Evolutionary conservation across 2,888 invertebrate species (phyloP).

Genomic region (Dryocosmus kuriphilus): DNA sequence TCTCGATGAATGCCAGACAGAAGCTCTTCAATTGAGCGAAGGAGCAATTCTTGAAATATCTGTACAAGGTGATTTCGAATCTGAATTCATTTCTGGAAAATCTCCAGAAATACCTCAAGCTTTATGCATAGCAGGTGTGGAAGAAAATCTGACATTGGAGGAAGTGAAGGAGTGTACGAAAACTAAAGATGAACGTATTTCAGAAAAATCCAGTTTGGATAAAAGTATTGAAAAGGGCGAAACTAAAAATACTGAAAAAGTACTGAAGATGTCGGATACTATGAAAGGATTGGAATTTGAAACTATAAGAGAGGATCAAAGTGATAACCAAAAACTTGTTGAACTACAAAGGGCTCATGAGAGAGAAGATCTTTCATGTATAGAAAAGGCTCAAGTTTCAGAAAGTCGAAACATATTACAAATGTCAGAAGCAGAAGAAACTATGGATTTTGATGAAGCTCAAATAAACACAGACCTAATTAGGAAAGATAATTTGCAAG

Average conservation of each 20-base stretch:
- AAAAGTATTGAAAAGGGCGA: no score
- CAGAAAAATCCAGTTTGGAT: no score
- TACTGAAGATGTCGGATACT: no score
- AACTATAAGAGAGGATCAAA: background rate
- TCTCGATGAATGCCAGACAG: constrained; percentile 33
- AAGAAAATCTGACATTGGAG: no score
- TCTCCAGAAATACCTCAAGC: background rate
- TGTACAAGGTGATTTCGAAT: background rate
- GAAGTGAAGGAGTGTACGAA: no score
- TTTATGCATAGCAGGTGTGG: background rate
- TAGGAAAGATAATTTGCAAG: background rate
- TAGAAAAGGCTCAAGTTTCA: background rate
- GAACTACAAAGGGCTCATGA: background rate
- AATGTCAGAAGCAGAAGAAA: background rate
- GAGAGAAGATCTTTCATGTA: background rate
- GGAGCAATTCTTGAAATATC: background rate
- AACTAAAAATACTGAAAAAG: no score
- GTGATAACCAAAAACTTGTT: background rate
- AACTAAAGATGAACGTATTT: no score
- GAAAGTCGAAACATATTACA: background rate
- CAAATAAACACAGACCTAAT: background rate
- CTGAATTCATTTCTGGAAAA: background rate
- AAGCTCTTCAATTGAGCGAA: background rate
- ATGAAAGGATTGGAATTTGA: background rate
- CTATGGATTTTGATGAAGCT: background rate